Conservation (phyloP, 2,113 vertebrate species). For the Macrotis lagotis region DNA sequence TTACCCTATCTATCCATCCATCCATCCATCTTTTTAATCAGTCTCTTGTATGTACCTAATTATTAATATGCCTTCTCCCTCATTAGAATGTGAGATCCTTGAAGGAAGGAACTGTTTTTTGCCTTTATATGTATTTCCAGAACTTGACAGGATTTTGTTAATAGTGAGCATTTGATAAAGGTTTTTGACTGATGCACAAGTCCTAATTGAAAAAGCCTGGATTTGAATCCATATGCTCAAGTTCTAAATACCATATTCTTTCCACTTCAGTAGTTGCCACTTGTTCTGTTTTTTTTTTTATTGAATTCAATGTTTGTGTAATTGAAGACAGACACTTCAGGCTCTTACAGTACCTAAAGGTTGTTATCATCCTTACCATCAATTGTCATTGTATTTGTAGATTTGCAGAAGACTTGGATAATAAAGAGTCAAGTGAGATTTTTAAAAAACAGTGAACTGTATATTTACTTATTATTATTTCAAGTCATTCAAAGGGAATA, state of each 20-base stretch:
- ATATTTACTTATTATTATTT: conserved; percentile 15
- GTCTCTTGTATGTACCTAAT: not conserved
- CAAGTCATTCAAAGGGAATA: not conserved
- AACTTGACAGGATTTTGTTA: not conserved
- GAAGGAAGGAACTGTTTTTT: not conserved
- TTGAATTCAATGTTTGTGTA: not conserved
- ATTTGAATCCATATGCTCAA: not conserved
- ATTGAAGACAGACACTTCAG: not conserved
- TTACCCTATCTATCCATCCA: too few relatives aligned
- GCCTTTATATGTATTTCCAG: not conserved
- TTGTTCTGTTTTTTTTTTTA: not conserved
- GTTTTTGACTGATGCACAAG: not conserved
- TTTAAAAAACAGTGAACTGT: not conserved
- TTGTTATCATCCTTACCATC: not conserved
- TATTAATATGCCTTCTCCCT: not conserved
- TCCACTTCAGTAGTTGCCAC: not conserved
- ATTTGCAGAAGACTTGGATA: not conserved
- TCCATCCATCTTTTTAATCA: too few relatives aligned
- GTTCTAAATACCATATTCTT: not conserved
- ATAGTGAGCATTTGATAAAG: not conserved
- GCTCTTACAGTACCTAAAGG: not conserved
- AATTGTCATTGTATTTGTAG: not conserved
- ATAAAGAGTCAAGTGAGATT: not conserved
- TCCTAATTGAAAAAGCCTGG: not conserved
- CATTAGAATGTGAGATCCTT: not conserved